Evolutionary conservation across 2,113 vertebrate genomes (phyloP), one percentile per base, ranked within the genome.

Genomic region (Cichladusa arquata): DNA sequence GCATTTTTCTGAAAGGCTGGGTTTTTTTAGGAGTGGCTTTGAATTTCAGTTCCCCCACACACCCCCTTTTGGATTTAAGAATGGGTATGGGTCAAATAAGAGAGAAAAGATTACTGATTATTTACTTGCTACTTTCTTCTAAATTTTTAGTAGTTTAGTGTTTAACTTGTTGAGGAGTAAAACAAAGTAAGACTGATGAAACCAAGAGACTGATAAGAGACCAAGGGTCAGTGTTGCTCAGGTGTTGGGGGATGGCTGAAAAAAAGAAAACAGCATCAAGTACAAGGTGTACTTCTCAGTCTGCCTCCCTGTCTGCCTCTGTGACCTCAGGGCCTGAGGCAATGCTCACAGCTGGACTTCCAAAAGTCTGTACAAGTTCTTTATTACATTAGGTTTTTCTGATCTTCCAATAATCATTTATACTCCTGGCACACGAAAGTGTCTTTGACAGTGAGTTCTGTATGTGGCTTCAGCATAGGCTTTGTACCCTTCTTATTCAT

Each of bases 371-470:
- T 23, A 33, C 3, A 0, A 29, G 53, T 47, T 9, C 64, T 44
- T 20, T 34, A 14, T 82, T 84, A 31, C 14, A 22, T 57, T 64
- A 19, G 53, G 1, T 57, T 58, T 88, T 81, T 71, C 58, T 91
- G 20, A 11, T 54, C 29, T 77, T 53, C 25, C 38, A 26, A 0
- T 71, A 53, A 14, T 26, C 8, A 12, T 56, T 88, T 72, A 4
- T 67, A 11, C 19, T 91, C 19, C 28, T 66, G 51, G 36, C 50
- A 36, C 22, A 14, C 10, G 2, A 17, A 81, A 64, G 20, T 9
- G 3, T 26, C 64, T 62, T 33, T 0, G 3, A 14, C 33, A 24
- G 2, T 3, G 34, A 50, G 34, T 57, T 81, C 45, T 1, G 0
- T 66, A 1, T 69, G 40, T 71, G 86, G 44, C 36, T 77, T 64